Evolutionary conservation across 2,797 vertebrate genomes (phyloP).

Genomic region (Austrolebias charrua): DNA sequence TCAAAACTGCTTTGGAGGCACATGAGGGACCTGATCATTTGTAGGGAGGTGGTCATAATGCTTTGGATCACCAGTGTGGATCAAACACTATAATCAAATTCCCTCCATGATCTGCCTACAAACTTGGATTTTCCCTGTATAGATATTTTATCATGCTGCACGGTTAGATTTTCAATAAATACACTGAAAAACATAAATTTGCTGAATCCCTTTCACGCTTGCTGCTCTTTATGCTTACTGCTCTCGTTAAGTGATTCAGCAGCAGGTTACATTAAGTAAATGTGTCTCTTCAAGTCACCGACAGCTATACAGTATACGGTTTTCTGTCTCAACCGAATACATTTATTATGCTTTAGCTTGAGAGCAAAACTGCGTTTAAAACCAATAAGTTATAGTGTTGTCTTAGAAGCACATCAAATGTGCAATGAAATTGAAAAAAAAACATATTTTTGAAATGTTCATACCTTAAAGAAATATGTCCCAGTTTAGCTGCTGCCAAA

Average conservation of each 20-base stretch:
- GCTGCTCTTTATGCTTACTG: conserved; percentile 3
- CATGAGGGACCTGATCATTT: no score
- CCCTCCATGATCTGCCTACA: not conserved
- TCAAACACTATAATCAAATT: not conserved
- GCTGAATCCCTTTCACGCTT: conserved; percentile 30
- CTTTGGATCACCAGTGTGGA: not conserved
- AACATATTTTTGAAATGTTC: no score
- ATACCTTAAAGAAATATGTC: no score
- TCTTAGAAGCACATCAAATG: not conserved
- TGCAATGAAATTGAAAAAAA: not conserved
- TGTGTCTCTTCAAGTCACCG: conserved; percentile 1
- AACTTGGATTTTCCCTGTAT: not conserved
- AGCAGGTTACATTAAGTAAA: no score
- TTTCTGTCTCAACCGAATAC: not conserved
- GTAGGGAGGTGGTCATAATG: not conserved
- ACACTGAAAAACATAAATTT: conserved; percentile 21
- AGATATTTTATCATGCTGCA: conserved; percentile 23
- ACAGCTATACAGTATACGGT: not conserved
- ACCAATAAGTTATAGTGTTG: not conserved
- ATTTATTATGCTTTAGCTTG: no score
- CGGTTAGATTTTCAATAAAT: conserved; percentile 54
- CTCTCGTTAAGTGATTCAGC: no score
- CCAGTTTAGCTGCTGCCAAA: no score
- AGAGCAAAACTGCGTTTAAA: not conserved
- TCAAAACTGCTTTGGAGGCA: no score